Evolutionary conservation across 2,797 vertebrate species (phyloP).

Genomic region (Propithecus perrieri): DNA sequence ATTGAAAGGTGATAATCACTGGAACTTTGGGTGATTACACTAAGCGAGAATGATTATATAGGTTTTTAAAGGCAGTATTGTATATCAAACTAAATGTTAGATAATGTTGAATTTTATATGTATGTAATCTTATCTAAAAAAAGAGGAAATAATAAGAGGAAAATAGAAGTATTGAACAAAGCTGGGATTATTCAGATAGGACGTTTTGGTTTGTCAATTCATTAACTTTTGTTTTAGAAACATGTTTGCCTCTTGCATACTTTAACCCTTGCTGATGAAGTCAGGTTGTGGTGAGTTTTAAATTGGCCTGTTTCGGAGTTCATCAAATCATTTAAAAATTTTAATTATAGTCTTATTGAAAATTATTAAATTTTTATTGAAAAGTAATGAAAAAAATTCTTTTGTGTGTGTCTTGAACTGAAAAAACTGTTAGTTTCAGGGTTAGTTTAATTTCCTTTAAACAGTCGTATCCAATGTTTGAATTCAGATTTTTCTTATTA

Average conservation of each 20-base stretch:
- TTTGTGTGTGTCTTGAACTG: not conserved
- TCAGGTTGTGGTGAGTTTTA: not conserved
- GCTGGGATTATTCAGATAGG: not conserved
- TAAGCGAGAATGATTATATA: not conserved
- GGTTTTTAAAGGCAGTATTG: not conserved
- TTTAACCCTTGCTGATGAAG: not conserved
- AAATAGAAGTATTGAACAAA: not conserved
- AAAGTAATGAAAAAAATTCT: not conserved
- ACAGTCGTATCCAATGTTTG: not conserved
- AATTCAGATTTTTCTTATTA: not conserved
- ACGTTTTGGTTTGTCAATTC: not conserved
- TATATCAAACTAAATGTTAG: not conserved
- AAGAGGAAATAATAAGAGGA: not conserved
- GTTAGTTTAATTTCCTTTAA: constrained; percentile 30
- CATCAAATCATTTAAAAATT: not conserved
- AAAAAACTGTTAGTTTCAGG: not conserved
- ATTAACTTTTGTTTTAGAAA: not conserved
- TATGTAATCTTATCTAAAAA: not conserved
- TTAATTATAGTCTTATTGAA: not conserved
- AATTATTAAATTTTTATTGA: not conserved
- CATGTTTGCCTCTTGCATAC: not conserved
- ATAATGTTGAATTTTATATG: not conserved
- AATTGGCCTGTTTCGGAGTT: not conserved
- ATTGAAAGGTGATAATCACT: not conserved
- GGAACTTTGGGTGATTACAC: not conserved